Base-by-base conservation (phyloP, 2,888 invertebrate genomes). In the Nymphalis urticae region DNA sequence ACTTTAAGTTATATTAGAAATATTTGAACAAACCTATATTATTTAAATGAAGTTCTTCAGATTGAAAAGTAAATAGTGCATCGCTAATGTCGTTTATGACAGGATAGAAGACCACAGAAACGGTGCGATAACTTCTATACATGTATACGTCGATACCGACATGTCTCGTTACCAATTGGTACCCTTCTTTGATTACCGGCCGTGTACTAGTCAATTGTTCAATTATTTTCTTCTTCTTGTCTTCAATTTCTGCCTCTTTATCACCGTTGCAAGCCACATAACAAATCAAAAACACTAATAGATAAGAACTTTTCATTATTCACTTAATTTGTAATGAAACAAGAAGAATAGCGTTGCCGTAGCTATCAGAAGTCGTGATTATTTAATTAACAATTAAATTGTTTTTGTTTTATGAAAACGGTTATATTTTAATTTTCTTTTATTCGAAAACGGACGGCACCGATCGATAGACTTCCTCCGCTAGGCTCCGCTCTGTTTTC, bases 11-110 rank as follows among this genome's bases (percentile, higher is more conserved):
- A 17, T 2, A 27, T 54, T 10, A 51, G 0, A 10, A 16, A 24
- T 27, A 21, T 24, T 13, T 1, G 32, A 32, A 86, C 89, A 79
- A 85, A 93, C 93, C 93, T 81, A 93, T 90, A 71, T 84, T 88
- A 82, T 93, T 93, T 74, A 91, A 80, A 79, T 93, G 93, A 36
- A 93, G 85, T 75, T 93, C 92, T 77, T 93, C 93, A 10, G 90
- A 88, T 77, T 89, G 89, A 77, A 93, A 92, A n/a, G 86, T 88
- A 79, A 93, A 92, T 65, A 85, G 86, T 68, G 92, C 93, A 73
- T 89, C 89, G 36, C 82, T 83, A 36, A 91, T 87, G 76, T 90
- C 92, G 75, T 83, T 85, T 78, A 82, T 83, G 51, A 93, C 77
- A 53, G 85, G 85, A 77, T 89, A 93, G 78, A 89, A 89, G 65